phyloP scores from a whole-genome alignment of 2,797 vertebrate species.

The Micromesistius poutassou region DNA sequence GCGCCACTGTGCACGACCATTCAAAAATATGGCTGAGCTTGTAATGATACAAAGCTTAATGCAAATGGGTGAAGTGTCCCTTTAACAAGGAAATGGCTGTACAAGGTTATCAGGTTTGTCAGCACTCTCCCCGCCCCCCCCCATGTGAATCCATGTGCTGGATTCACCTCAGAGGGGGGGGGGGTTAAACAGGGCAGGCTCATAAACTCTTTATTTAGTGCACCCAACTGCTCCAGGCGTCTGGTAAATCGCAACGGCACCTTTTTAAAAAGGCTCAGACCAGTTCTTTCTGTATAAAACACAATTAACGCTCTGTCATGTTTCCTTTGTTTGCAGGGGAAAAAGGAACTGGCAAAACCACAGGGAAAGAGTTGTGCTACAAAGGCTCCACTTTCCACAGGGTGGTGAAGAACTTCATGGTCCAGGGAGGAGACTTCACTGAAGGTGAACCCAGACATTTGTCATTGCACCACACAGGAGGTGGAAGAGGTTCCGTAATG shows the following conservation, averaged over 20 bases:
- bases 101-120: conserved; percentile 26
- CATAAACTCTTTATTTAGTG: conserved; percentile 5
- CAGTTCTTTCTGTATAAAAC: conserved; percentile 9
- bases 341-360: conserved; percentile 92
- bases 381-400: conserved; percentile 99
- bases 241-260: conserved; percentile 4
- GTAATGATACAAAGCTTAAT: too few relatives aligned
- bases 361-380: conserved; percentile 94
- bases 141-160: conserved; percentile 21
- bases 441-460: conserved; percentile 77
- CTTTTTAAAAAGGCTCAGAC: background rate
- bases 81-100: conserved; percentile 15
- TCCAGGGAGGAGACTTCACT: conserved; percentile 99
- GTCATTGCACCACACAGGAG: background rate
- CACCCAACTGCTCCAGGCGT: conserved; percentile 1
- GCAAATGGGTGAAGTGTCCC: too few relatives aligned
- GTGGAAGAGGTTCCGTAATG: background rate
- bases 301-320: conserved; percentile 17
- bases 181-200: background rate
- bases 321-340: conserved; percentile 77
- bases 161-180: conserved; percentile 7
- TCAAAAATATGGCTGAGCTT: too few relatives aligned
- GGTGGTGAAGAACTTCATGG: conserved; percentile 99
- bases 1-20: too few relatives aligned
- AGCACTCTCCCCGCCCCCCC: background rate